Percentiles rank a stretch among this genome's conserved stretches.
Conservation (phyloP, 2,888 invertebrate genomes). For the Andrena marginata region DNA sequence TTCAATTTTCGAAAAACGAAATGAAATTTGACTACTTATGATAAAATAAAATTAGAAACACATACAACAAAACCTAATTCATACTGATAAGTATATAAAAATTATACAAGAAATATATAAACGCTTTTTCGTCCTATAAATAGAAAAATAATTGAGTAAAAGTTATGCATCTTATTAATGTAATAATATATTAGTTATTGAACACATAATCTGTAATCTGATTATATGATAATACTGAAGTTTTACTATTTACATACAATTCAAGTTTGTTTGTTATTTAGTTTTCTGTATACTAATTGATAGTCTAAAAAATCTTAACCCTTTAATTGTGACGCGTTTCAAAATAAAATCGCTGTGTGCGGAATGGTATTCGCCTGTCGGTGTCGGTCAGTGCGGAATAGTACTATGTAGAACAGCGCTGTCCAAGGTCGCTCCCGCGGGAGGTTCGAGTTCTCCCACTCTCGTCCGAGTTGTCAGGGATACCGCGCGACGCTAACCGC, state of each 20-base stretch:
- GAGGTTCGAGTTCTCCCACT: no score
- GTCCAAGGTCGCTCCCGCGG: no score
- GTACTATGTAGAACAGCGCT: no score
- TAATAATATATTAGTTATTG: not conserved
- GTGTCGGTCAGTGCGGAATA: no score
- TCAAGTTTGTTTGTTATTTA: not conserved
- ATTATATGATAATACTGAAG: not conserved
- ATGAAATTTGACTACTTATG: conserved; percentile 7
- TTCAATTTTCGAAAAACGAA: not conserved
- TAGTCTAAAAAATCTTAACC: no score
- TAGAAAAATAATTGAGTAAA: not conserved
- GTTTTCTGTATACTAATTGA: not conserved
- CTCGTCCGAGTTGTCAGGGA: no score
- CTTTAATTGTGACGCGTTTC: no score
- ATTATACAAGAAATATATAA: not conserved
- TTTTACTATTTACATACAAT: not conserved
- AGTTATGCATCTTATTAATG: conserved; percentile 10
- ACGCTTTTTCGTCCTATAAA: not conserved
- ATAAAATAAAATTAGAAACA: conserved; percentile 18
- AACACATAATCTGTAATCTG: not conserved
- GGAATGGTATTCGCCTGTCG: no score
- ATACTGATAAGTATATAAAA: conserved; percentile 24
- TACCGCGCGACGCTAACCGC: no score
- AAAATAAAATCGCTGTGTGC: no score
- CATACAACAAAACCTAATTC: conserved; percentile 1